Percentiles rank a stretch among this genome's conserved stretches.
These are phyloP conservation scores for Rutpela maculata DNA, from an alignment of 2,888 invertebrate species.

Conservation along the genomic window DNA sequence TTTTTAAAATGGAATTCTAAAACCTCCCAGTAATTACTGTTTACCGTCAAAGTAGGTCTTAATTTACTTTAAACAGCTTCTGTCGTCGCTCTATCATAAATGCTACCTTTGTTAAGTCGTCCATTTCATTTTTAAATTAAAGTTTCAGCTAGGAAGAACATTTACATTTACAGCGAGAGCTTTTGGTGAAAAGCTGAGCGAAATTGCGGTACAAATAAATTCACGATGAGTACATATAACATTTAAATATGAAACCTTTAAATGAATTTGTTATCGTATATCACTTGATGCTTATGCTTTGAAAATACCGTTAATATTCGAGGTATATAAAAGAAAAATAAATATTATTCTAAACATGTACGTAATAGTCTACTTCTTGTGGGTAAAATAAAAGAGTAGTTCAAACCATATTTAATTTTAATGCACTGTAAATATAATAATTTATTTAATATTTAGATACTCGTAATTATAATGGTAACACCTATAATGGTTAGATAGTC, in stretches of 20 bases:
- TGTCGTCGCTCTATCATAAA: conserved; percentile 23
- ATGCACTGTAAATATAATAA: no score
- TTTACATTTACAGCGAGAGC: conserved; percentile 8
- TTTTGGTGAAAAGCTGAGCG: conserved; percentile 3
- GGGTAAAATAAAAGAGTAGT: no score
- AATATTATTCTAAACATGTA: no score
- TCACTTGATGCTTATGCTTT: not conserved
- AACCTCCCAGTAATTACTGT: conserved; percentile 42
- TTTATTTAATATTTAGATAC: no score
- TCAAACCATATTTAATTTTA: no score
- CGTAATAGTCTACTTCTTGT: no score
- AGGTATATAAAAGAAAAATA: no score
- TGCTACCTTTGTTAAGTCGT: conserved; percentile 26
- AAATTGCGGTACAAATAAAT: not conserved
- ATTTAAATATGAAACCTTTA: not conserved
- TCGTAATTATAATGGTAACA: no score
- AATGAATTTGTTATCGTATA: not conserved
- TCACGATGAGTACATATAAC: not conserved
- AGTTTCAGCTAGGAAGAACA: conserved; percentile 11
- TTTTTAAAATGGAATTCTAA: conserved; percentile 53
- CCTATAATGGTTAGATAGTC: no score
- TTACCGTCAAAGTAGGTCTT: conserved; percentile 40
- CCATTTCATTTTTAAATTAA: conserved; percentile 30
- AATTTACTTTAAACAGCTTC: conserved; percentile 34
- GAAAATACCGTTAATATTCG: not conserved